Evolutionary conservation across 53 echinoderm and acorn worm species (phyloP), one percentile per base, ranked within the genome.

Genomic region (Luidia sarsii): DNA sequence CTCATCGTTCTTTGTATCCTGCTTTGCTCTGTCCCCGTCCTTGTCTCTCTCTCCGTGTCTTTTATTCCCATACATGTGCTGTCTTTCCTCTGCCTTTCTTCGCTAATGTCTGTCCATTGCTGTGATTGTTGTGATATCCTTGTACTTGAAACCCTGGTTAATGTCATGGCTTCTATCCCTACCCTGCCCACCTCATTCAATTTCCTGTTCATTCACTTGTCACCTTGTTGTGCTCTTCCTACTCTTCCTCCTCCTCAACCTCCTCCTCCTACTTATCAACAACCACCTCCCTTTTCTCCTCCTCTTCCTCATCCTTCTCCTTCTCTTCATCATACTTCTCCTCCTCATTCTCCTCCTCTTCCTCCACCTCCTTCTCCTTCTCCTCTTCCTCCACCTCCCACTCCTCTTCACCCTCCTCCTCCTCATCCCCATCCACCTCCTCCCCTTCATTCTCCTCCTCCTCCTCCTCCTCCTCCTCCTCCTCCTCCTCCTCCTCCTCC

Each of bases 161-260:
- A n/a, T n/a, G n/a, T n/a, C n/a, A n/a, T n/a, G n/a, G n/a, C n/a
- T n/a, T n/a, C n/a, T n/a, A n/a, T n/a, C n/a, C n/a, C n/a, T n/a
- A n/a, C n/a, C n/a, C n/a, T n/a, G n/a, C n/a, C n/a, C 55, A 45
- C 54, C 74, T 32, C 49, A 77, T 41, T 65, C 13, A 35, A 35
- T 23, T 18, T 13, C 15, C 16, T 0, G 22, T 2, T 65, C 30
- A 19, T 39, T 65, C 32, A 65, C 35, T 65, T 16, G 9, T 28
- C 9, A 4, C 28, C 62, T 61, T 14, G 16, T 1, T 61, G 16
- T 31, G 6, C 0, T 15, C 33, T 32, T 18, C n/a, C 66, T 33
- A 39, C 24, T 65, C 38, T 21, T 38, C 41, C 14, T 13, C 66
- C 11, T 24, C 7, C 11, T 19, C 30, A 41, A 7, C 32, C 33